Evolutionary conservation across 2,797 vertebrate genomes (phyloP).

Genomic region (Dendrocincla tyrannina): DNA sequence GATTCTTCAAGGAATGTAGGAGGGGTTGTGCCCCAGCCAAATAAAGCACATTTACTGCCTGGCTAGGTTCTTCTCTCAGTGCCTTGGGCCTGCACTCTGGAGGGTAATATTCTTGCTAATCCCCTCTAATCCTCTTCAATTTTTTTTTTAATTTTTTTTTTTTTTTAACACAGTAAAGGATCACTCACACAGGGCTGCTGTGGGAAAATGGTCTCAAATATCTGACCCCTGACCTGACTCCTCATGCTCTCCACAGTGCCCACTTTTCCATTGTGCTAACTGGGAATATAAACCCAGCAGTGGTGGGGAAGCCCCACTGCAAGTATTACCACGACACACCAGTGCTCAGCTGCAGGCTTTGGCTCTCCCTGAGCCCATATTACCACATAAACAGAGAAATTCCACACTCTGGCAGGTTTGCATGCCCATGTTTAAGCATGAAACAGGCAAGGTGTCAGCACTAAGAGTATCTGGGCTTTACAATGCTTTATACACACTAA

Average conservation of each 20-base stretch:
- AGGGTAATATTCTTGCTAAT: constrained; percentile 83
- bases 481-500: background rate
- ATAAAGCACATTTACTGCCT: constrained; percentile 85
- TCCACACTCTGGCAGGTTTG: background rate
- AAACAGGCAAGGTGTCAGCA: background rate
- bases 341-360: fast-evolving
- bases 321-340: background rate
- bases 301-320: background rate
- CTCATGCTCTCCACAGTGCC: constrained; percentile 40
- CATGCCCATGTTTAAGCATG: background rate
- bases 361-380: background rate
- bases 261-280: background rate
- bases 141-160: constrained; percentile 9
- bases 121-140: constrained; percentile 79
- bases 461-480: background rate
- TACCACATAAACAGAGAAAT: background rate
- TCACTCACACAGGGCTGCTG: constrained; percentile 77
- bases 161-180: constrained; percentile 77
- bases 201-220: constrained; percentile 82
- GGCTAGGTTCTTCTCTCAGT: constrained; percentile 76
- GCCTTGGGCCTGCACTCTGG: constrained; percentile 73
- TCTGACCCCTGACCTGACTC: constrained; percentile 76
- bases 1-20: constrained; percentile 81
- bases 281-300: background rate
- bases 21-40: constrained; percentile 79